Evolutionary conservation across 2,888 invertebrate species (phyloP), one percentile per base, ranked within the genome.

Genomic region (Cylloceria caligata): DNA sequence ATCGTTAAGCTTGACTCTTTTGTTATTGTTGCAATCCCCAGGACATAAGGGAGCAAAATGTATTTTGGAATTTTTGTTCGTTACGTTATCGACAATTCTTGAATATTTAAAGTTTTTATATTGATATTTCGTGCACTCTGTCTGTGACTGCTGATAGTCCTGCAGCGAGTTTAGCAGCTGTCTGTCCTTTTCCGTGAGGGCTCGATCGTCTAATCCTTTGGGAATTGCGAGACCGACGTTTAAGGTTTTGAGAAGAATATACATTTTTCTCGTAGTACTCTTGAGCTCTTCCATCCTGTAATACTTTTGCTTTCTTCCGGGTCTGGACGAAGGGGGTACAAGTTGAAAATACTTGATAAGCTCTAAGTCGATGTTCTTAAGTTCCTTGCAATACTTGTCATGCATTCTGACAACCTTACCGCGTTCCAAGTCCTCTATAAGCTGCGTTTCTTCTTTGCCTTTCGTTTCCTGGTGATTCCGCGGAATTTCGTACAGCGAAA

Each of bases 241-340:
- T 1, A 93, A 67, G 6, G 71, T 34, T 74, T 93, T 88, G 19
- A 93, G 91, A 68, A 92, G 89, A 42, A 90, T 87, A 82, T 93
- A 93, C 27, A 94, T 88, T 57, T 91, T 92, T 78, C 92, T 91
- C 27, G 94, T 88, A 1, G 93, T 92, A 55, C 88, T 88, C 30
- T 90, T 87, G n/a, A 94, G 88, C 82, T 93, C 90, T 7, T 90
- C 85, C 0, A 87, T 65, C 0, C 88, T 87, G 72, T 91, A 90
- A 11, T 92, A 93, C 92, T 91, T 19, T 90, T 90, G 1, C 87
- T 92, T 86, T 62, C 93, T 91, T n/a, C 94, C 92, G 0, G 93
- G 94, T 65, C 30, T 73, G 1, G 72, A 9, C 1, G 62, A 1
- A 0, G 55, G 16, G 13, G 84, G 67, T 74, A 83, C 60, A 19